Conservation (phyloP, 2,797 vertebrate genomes). For the Rhinella marina region DNA sequence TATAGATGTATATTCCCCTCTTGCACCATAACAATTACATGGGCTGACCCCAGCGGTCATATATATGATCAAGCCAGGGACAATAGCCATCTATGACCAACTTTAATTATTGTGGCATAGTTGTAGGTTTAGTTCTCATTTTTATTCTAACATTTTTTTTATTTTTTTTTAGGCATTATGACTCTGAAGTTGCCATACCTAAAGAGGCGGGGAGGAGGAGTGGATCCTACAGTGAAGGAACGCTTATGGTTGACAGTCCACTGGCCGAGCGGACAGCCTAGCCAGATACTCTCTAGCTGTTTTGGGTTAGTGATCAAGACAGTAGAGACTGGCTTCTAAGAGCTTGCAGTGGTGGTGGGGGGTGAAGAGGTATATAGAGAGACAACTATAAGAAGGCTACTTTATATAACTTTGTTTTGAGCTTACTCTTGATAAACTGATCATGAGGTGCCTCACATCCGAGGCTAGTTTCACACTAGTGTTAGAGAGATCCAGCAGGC, state of each 20-base stretch:
- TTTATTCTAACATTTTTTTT: constrained; percentile 6
- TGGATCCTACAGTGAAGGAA: constrained; percentile 87
- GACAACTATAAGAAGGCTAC: no score
- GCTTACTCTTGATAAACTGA: neutral
- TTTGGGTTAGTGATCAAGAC: constrained; percentile 82
- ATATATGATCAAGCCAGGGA: no score
- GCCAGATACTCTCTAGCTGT: constrained; percentile 87
- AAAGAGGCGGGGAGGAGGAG: constrained; percentile 83
- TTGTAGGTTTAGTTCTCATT: neutral
- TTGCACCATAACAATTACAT: no score
- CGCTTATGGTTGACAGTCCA: constrained; percentile 90
- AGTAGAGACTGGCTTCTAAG: no score
- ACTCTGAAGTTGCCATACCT: constrained; percentile 89
- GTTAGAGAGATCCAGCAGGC: no score
- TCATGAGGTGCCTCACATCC: no score
- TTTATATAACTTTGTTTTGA: neutral
- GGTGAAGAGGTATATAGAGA: neutral
- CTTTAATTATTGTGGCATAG: no score
- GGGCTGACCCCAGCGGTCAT: no score
- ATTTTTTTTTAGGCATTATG: constrained; percentile 77
- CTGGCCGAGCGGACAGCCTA: constrained; percentile 81
- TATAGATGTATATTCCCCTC: no score
- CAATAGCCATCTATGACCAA: no score
- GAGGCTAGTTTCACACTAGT: no score
- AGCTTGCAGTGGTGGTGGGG: no score